phyloP scores from a whole-genome alignment of 2,797 vertebrate species.

The Gouania willdenowi region DNA sequence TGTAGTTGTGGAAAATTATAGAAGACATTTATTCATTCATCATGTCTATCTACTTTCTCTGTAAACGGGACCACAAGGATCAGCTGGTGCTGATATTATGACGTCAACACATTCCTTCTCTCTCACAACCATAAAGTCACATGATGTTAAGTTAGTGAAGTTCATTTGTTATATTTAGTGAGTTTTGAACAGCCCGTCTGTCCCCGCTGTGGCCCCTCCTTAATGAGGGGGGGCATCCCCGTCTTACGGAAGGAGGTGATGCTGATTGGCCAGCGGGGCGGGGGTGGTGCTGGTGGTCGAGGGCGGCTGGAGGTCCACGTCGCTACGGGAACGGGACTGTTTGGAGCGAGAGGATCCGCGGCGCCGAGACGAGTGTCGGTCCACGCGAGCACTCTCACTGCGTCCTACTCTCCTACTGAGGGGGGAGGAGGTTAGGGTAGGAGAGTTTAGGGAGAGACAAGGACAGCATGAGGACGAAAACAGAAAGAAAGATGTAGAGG shows the following conservation, averaged over 20 bases:
- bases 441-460: background rate
- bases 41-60: too few relatives aligned
- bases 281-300: conserved; percentile 64
- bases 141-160: too few relatives aligned
- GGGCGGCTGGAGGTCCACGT: conserved; percentile 87
- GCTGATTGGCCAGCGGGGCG: conserved; percentile 61
- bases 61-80: too few relatives aligned
- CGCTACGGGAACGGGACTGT: conserved; percentile 89
- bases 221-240: conserved; percentile 37
- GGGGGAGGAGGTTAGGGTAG: conserved; percentile 16
- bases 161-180: too few relatives aligned
- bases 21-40: too few relatives aligned
- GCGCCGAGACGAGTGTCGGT: conserved; percentile 83
- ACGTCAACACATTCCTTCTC: too few relatives aligned
- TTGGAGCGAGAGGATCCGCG: conserved; percentile 82
- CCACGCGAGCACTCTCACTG: conserved; percentile 89
- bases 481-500: too few relatives aligned
- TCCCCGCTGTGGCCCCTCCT: conserved; percentile 52
- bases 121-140: too few relatives aligned
- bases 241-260: conserved; percentile 71
- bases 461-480: background rate
- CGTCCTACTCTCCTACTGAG: conserved; percentile 80
- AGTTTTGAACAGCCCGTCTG: conserved; percentile 19
- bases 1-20: too few relatives aligned
- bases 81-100: too few relatives aligned